phyloP scores from a whole-genome alignment of 2,113 vertebrate genomes.

The Heterotis niloticus region DNA sequence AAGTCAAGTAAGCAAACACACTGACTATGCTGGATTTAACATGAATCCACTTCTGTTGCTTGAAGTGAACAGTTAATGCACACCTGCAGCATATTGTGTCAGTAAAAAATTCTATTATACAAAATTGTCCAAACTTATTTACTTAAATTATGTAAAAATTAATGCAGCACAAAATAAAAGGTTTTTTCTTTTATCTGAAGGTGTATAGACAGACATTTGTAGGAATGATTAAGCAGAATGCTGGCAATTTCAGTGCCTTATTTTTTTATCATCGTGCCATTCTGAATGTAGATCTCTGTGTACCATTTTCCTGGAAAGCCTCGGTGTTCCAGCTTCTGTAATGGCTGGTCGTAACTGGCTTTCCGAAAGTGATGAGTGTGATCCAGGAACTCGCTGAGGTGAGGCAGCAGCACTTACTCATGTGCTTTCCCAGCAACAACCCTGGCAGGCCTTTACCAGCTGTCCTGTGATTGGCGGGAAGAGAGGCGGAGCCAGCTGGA shows the following conservation, averaged over 20 bases:
- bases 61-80: too few relatives aligned
- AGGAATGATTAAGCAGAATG: too few relatives aligned
- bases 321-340: not conserved
- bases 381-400: slow-evolving; percentile 22
- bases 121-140: too few relatives aligned
- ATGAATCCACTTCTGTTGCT: too few relatives aligned
- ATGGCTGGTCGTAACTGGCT: slow-evolving; percentile 8
- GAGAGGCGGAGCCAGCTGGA: slow-evolving; percentile 4
- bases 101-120: too few relatives aligned
- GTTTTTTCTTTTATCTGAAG: not conserved
- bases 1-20: too few relatives aligned
- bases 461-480: slow-evolving; percentile 37
- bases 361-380: not conserved
- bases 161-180: too few relatives aligned
- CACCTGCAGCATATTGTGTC: too few relatives aligned
- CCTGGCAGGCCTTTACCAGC: slow-evolving; percentile 18
- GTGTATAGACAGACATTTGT: too few relatives aligned
- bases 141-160: too few relatives aligned
- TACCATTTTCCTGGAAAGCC: slow-evolving; percentile 16
- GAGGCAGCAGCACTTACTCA: slow-evolving; percentile 44
- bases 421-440: slow-evolving; percentile 52
- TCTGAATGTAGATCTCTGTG: not conserved
- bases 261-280: not conserved
- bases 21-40: too few relatives aligned
- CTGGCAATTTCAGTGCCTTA: not conserved